A percentile compares a stretch with the other conserved stretches of the same genome.
Evolutionary conservation across 2,797 vertebrate genomes (phyloP).

Genomic region (Acanthurus lineatus): DNA sequence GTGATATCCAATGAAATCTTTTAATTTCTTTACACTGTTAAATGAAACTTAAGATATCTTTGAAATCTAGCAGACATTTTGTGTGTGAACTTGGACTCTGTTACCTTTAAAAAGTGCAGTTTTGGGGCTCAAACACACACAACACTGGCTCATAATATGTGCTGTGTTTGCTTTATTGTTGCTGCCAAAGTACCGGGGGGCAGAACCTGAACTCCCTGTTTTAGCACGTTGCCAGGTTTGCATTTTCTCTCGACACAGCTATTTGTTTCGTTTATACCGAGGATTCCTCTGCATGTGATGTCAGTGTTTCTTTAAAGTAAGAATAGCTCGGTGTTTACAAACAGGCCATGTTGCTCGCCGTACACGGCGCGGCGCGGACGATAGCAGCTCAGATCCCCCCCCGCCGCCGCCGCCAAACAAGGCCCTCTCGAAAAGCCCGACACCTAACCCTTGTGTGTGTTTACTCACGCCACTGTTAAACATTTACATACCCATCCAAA

Average conservation of each 20-base stretch:
- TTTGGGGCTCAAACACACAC: too few species aligned
- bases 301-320: constrained; percentile 44
- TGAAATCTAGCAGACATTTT: too few species aligned
- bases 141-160: too few species aligned
- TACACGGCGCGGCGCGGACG: background rate
- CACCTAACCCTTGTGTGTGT: constrained; percentile 75
- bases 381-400: constrained; percentile 28
- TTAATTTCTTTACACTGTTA: too few species aligned
- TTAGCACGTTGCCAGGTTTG: constrained; percentile 12
- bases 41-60: too few species aligned
- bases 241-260: constrained; percentile 14
- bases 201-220: constrained; percentile 8
- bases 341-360: background rate
- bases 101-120: too few species aligned
- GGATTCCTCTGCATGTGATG: constrained; percentile 35
- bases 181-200: background rate
- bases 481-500: constrained; percentile 78
- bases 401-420: constrained; percentile 26
- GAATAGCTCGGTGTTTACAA: constrained; percentile 20
- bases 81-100: too few species aligned
- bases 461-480: constrained; percentile 75
- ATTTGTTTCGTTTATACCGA: constrained; percentile 30
- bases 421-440: constrained; percentile 48
- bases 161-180: constrained; percentile 3
- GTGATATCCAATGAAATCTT: too few species aligned